Evolutionary conservation across 2,888 invertebrate species (phyloP).

Genomic region (Teleogryllus oceanicus): DNA sequence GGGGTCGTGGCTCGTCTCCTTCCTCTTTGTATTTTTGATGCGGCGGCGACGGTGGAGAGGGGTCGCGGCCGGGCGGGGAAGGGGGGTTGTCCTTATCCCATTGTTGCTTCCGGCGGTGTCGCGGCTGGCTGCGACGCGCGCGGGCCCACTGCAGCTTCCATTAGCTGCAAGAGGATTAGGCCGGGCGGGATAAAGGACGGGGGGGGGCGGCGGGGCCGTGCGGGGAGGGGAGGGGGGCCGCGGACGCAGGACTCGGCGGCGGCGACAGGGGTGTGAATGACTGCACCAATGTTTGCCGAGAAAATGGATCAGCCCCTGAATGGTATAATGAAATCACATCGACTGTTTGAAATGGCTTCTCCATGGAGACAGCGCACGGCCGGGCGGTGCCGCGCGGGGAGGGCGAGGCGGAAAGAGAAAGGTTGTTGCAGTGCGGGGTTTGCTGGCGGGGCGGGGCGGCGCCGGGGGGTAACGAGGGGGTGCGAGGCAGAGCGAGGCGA

Average conservation of each 20-base stretch:
- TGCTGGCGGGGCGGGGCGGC: not conserved
- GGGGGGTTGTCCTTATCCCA: conserved; percentile 27
- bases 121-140: not conserved
- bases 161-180: conserved; percentile 36
- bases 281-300: conserved; percentile 37
- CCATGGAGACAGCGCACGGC: conserved; percentile 32
- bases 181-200: conserved; percentile 33
- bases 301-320: conserved; percentile 23
- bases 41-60: not conserved
- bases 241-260: conserved; percentile 24
- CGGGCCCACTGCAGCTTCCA: conserved; percentile 32
- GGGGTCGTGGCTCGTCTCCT: not conserved
- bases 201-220: conserved; percentile 24
- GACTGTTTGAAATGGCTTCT: conserved; percentile 38
- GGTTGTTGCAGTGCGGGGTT: conserved; percentile 28
- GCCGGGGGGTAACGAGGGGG: conserved; percentile 30
- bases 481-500: conserved; percentile 25
- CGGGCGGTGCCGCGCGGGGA: conserved; percentile 22
- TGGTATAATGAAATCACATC: conserved; percentile 38
- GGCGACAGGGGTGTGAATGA: conserved; percentile 37
- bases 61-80: not conserved
- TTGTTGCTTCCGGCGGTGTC: conserved; percentile 29
- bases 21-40: conserved; percentile 24
- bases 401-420: conserved; percentile 27
- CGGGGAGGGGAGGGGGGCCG: conserved; percentile 25